Evolutionary conservation across 1,140 invertebrate genomes (phyloP).

Genomic region (Epicauta chinensis): DNA sequence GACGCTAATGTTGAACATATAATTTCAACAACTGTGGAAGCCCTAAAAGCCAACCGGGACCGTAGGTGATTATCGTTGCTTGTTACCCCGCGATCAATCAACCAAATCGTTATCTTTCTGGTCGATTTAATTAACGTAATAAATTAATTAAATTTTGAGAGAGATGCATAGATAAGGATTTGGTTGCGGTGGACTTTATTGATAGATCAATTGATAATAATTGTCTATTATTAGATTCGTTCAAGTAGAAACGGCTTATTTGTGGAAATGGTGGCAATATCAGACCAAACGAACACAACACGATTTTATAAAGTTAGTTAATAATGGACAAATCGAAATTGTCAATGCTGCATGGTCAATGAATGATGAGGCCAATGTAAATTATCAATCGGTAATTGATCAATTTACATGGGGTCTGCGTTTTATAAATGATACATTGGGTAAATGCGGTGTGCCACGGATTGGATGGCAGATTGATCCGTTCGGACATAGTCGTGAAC

Average conservation of each 20-base stretch:
- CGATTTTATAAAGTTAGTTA: constrained; percentile 43
- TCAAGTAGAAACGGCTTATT: constrained; percentile 46
- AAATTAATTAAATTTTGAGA: no score
- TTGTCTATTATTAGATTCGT: no score
- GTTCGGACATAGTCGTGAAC: constrained; percentile 68
- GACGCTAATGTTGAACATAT: constrained; percentile 68
- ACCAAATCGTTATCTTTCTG: no score
- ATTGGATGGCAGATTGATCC: constrained; percentile 72
- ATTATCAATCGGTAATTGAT: constrained; percentile 82
- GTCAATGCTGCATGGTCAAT: constrained; percentile 67
- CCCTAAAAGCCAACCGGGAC: constrained; percentile 63
- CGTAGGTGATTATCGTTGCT: constrained; percentile 45
- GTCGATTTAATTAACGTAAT: no score
- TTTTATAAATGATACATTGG: constrained; percentile 54
- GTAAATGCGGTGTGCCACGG: constrained; percentile 56
- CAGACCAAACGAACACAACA: constrained; percentile 50
- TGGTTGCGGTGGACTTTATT: no score
- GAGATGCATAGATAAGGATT: no score
- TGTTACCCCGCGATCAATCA: neutral
- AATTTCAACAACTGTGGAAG: constrained; percentile 46
- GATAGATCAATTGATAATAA: neutral
- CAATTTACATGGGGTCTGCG: constrained; percentile 64
- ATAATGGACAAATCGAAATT: constrained; percentile 66
- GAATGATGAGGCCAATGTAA: constrained; percentile 76
- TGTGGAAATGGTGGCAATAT: constrained; percentile 62